A percentile compares a stretch with the other conserved stretches of the same genome.
These are phyloP conservation scores for Theodoxus fluviatilis DNA, from an alignment of 2,888 invertebrate species.

Conservation along the genomic window DNA sequence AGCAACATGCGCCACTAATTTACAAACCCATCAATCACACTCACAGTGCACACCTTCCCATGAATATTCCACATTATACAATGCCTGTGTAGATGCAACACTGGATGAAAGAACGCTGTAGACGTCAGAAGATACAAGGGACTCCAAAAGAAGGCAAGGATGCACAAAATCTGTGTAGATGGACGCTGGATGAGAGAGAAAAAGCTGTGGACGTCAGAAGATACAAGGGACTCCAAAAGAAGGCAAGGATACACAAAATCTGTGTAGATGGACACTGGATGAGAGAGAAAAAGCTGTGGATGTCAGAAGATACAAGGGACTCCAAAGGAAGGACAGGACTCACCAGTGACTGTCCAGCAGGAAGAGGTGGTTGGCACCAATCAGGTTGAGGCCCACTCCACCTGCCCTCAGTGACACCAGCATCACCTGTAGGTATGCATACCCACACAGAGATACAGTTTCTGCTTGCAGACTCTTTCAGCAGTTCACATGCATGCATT, in stretches of 20 bases:
- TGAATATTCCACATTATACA: too few species aligned
- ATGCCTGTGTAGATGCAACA: slow-evolving; percentile 9
- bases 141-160: background rate
- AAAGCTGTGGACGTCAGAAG: background rate
- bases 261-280: background rate
- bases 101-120: background rate
- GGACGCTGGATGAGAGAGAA: background rate
- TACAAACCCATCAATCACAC: too few species aligned
- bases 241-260: slow-evolving; percentile 70
- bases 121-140: background rate
- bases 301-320: background rate
- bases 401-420: slow-evolving; percentile 90
- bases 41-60: too few species aligned
- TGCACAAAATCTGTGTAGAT: too few species aligned
- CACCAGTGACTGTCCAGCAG: slow-evolving; percentile 90
- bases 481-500: too few species aligned
- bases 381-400: slow-evolving; percentile 88
- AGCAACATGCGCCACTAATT: too few species aligned
- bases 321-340: slow-evolving; percentile 19
- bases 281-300: background rate
- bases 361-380: slow-evolving; percentile 90
- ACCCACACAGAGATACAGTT: too few species aligned
- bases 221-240: background rate
- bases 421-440: slow-evolving; percentile 69
- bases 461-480: too few species aligned